Conservation (phyloP, 2,113 vertebrate species). For the Butorides virescens region DNA sequence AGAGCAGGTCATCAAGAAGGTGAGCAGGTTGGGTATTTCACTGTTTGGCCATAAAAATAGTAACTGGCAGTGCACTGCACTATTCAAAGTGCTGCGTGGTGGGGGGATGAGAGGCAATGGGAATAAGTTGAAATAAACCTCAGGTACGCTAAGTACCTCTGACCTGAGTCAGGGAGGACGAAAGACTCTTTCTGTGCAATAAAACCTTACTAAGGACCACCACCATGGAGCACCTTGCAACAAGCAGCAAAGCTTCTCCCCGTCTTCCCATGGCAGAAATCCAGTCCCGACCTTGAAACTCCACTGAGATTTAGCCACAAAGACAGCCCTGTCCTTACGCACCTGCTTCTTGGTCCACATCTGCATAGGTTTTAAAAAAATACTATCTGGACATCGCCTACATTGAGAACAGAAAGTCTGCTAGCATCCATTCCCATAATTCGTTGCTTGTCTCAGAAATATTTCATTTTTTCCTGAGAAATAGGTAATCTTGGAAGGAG, state of each 20-base stretch:
- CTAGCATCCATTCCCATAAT: neutral
- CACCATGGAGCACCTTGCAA: accelerated
- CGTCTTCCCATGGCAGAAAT: neutral
- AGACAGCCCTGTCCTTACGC: accelerated
- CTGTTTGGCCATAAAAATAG: neutral
- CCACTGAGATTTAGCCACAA: neutral
- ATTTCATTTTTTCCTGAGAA: neutral
- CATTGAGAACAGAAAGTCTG: neutral
- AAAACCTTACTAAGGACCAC: neutral
- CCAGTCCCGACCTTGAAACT: neutral
- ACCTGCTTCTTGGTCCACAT: neutral
- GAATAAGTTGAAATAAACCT: neutral
- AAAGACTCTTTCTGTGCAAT: neutral
- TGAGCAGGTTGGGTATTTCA: neutral
- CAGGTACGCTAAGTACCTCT: neutral
- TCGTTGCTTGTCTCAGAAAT: neutral
- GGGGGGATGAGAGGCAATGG: neutral
- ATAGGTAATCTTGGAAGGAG: neutral
- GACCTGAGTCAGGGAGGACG: neutral
- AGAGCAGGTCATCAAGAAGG: neutral
- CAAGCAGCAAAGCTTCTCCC: neutral
- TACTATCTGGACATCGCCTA: accelerated
- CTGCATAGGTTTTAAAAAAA: neutral
- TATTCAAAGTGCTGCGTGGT: neutral
- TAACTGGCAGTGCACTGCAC: neutral